Evolutionary conservation across 2,113 vertebrate species (phyloP), one percentile per base, ranked within the genome.

Genomic region (Columba janthina): DNA sequence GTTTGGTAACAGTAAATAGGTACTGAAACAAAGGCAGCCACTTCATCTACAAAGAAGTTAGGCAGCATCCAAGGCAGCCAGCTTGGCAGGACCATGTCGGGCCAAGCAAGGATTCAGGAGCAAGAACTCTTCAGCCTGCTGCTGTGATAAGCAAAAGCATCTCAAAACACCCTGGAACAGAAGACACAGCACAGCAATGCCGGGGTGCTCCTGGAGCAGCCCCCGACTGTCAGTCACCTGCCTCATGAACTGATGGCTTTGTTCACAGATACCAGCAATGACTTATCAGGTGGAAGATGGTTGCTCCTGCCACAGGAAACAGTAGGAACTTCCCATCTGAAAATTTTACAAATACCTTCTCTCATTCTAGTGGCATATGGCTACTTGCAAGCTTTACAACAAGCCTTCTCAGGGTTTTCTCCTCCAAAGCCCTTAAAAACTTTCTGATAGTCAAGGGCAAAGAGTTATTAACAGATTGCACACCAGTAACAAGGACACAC

Each of bases 171-270:
- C 3, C 29, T 53, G 56, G 42, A 73, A 46, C 0, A 70, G 40
- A 83, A 87, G 61, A 71, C 14, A 53, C 8, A 61, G 21, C 40
- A 29, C n/a, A 95, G 36, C 50, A 85, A 5, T 31, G 21, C 12
- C 28, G 66, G n/a, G 7, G 13, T 85, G n/a, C 40, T 85, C 24
- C 46, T 51, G 36, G 11, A 77, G 61, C 29, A 88, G 81, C 20
- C 28, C 29, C 51, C 1, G 2, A 21, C 34, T 10, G 4, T 31
- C 26, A 36, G 19, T 15, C n/a, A 70, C 11, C 20, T 54, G 12
- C 0, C 0, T 36, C 46, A 62, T 1, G 5, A 58, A 11, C 48
- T 62, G 50, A 57, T 2, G 9, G 51, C 32, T 86, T 79, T 78
- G 58, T 77, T 67, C 46, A 64, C 4, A 9, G 29, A 4, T 64